Base-by-base conservation (phyloP, 2,113 vertebrate genomes). In the Budorcas taxicolor region DNA sequence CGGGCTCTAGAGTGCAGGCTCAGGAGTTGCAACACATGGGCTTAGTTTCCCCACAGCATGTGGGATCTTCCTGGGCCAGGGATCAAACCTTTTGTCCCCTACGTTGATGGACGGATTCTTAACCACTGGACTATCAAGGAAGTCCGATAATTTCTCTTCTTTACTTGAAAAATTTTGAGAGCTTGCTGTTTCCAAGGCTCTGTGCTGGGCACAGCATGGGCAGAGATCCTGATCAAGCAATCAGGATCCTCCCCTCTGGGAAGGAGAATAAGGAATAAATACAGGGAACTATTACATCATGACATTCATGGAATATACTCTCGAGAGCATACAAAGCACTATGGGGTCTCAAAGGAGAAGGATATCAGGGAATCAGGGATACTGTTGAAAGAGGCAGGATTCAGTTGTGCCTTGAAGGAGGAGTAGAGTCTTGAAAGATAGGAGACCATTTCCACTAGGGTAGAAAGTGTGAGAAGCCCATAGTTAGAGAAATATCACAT, bases 91-190 rank as follows among this genome's bases (percentile, higher is more conserved):
- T 74, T 40, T 74, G 36, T 74, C 21, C 6, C 71, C 71, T 2
- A 14, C 0, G 0, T 13, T 74, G 21, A 6, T 5, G 10, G n/a
- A 36, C 0, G n/a, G n/a, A 71, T 40, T 40, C 67, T 71, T 74
- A 74, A 43, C 36, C 71, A 25, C 11, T 14, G 71, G 71, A 43
- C 36, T 12, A 76, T 23, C 36, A 27, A 25, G 36, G 12, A 74
- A 6, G 21, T 74, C 67, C 0, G 14, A 9, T 93, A 45, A 87
- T 45, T 93, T 64, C n/a, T 60, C 64, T 88, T n/a, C 29, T 58
- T 58, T 71, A 53, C 91, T 81, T 80, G 52, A 47, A 71, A 92
- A 62, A 40, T 19, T 67, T 55, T 60, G 50, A 52, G 31, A 47
- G 25, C 55, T 23, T 14, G 36, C 21, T 92, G 23, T 78, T 84